Percentiles rank a stretch among this genome's conserved stretches.
Conservation (phyloP, 2,888 invertebrate genomes). For the Rhagonycha fulva region DNA sequence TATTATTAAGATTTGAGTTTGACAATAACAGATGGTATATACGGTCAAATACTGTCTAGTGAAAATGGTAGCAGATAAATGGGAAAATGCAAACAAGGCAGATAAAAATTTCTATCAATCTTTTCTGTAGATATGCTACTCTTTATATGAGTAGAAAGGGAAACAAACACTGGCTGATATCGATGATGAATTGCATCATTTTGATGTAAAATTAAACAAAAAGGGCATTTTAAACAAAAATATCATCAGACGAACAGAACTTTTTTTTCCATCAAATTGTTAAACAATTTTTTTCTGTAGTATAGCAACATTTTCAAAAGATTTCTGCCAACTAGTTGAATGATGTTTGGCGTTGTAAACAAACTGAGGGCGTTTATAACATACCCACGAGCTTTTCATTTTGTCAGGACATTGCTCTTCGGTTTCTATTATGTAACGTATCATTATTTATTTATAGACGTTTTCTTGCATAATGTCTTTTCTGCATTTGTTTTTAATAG, state of each 20-base stretch:
- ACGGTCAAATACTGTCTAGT: neutral
- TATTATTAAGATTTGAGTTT: neutral
- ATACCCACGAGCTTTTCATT: conserved; percentile 10
- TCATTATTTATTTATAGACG: conserved; percentile 5
- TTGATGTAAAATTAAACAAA: neutral
- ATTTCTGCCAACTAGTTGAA: conserved; percentile 8
- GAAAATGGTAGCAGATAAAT: neutral
- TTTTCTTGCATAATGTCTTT: neutral
- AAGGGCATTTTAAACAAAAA: neutral
- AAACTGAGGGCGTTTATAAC: conserved; percentile 10
- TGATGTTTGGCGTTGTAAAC: conserved; percentile 8
- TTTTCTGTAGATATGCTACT: neutral
- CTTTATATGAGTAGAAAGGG: neutral
- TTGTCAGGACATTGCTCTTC: conserved; percentile 16
- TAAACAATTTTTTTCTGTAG: neutral
- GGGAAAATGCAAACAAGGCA: neutral
- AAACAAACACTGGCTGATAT: neutral
- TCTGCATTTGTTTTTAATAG: neutral
- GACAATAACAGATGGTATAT: neutral
- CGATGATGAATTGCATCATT: conserved; percentile 1
- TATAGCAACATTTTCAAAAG: neutral
- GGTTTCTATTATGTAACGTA: conserved; percentile 11
- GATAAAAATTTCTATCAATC: conserved; percentile 11
- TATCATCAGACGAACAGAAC: neutral
- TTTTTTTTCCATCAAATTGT: neutral